Evolutionary conservation across 2,113 vertebrate genomes (phyloP).

Genomic region (Cyphomyrus plagiostoma): DNA sequence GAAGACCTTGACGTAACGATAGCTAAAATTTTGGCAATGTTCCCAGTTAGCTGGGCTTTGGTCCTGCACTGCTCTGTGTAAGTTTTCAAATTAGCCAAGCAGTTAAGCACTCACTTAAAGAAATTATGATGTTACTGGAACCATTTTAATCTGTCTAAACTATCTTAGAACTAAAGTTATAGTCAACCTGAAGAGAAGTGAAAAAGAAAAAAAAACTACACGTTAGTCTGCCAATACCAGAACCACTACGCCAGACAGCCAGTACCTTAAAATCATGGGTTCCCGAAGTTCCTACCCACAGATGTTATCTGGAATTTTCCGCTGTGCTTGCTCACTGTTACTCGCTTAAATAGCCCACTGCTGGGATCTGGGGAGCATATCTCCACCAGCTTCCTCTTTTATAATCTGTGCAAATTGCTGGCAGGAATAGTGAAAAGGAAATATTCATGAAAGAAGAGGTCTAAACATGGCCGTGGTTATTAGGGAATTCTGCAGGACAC

Average conservation of each 20-base stretch:
- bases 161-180: neutral
- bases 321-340: constrained; percentile 23
- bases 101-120: neutral
- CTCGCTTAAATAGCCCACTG: neutral
- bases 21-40: neutral
- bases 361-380: constrained; percentile 13
- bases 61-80: neutral
- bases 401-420: constrained; percentile 48
- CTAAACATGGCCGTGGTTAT: constrained; percentile 53
- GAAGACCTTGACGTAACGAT: neutral
- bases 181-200: neutral
- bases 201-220: neutral
- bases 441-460: constrained; percentile 44
- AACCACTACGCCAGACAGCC: neutral
- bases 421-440: constrained; percentile 49
- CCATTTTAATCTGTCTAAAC: neutral
- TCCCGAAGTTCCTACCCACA: constrained; percentile 26
- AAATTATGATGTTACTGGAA: neutral
- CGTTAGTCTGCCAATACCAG: neutral
- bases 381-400: constrained; percentile 44
- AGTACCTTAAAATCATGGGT: neutral
- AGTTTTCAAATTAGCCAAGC: neutral
- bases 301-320: constrained; percentile 47
- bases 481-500: constrained; percentile 49
- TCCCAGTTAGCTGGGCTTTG: neutral